Base-by-base conservation (phyloP, 2,113 vertebrate genomes). In the Trematomus loennbergii region DNA sequence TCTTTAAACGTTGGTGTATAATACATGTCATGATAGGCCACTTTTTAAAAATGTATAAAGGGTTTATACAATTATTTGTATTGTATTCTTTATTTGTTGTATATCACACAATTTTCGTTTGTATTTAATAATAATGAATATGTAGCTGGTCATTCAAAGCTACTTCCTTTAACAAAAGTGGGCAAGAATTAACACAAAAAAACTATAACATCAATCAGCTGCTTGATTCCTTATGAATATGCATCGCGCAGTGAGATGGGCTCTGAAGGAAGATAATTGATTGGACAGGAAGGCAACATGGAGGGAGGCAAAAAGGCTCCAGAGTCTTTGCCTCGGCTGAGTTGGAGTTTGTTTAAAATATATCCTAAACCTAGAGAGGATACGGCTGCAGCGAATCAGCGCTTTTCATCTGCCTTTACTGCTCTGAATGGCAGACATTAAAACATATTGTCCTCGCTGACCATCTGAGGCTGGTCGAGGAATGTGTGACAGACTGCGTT, bases 211-310 rank as follows among this genome's bases (percentile, higher is more conserved):
- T 94, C 94, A 94, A 95, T 95, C 94, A 95, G 93, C 92, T 89
- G 91, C 88, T 87, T 94, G 91, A 83, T 87, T 91, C 91, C 91
- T 95, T 94, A 94, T 96, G 93, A 96, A 96, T 96, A 96, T 96
- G 95, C 94, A 96, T 94, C 86, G 67, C 75, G 92, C 92, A 93
- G 89, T 94, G 93, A 93, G 91, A 92, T 90, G 93, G 93, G 91
- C 93, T 95, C 93, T 94, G 87, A 72, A 81, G 92, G 91, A 90
- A 91, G 91, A 94, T 95, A 96, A 96, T 96, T 96, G 96, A 96
- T 96, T 96, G 93, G 94, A 95, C 95, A 95, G 95, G 92, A 95
- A 95, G 94, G 92, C 93, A 72, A 77, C 90, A 79, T 90, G 90
- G 86, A 69, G 88, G 74, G 90, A 87, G 81, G 70, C 70, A 64